phyloP scores from a whole-genome alignment of 2,797 vertebrate species.

The Chelon auratus region DNA sequence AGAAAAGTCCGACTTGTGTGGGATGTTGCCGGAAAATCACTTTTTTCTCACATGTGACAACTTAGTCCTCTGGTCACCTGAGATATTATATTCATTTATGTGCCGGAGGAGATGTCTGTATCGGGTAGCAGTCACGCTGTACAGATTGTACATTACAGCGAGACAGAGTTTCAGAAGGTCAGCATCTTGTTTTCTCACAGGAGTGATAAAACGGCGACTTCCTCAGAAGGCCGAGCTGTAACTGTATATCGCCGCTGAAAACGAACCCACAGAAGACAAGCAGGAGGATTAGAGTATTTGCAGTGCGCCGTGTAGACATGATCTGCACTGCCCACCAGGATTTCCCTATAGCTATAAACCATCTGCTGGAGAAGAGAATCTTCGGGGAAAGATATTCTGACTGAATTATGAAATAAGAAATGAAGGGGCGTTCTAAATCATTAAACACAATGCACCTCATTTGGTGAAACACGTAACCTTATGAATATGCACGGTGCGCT shows the following conservation, averaged over 20 bases:
- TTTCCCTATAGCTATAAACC: not conserved
- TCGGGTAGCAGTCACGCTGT: not conserved
- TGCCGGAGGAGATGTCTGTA: not conserved
- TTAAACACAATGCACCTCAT: constrained; percentile 33
- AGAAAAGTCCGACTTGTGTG: no score
- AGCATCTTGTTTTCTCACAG: constrained; percentile 31
- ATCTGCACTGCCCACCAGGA: constrained; percentile 6
- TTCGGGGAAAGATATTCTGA: constrained; percentile 37
- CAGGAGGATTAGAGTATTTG: constrained; percentile 9
- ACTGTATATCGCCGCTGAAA: constrained; percentile 14
- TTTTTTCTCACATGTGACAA: not conserved
- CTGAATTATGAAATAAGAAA: constrained; percentile 38
- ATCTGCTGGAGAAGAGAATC: constrained; percentile 23
- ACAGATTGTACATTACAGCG: not conserved
- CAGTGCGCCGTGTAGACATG: constrained; percentile 2
- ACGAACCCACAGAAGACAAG: constrained; percentile 14
- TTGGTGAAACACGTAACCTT: constrained; percentile 16
- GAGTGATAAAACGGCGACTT: constrained; percentile 10
- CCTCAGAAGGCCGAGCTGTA: constrained; percentile 7
- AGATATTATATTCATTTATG: not conserved
- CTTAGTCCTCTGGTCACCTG: no score
- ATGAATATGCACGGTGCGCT: constrained; percentile 41
- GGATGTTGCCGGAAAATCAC: not conserved
- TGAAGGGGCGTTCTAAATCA: constrained; percentile 43
- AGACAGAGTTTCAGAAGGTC: constrained; percentile 30